phyloP scores from a whole-genome alignment of 2,113 vertebrate genomes.

The Asarcornis scutulata region DNA sequence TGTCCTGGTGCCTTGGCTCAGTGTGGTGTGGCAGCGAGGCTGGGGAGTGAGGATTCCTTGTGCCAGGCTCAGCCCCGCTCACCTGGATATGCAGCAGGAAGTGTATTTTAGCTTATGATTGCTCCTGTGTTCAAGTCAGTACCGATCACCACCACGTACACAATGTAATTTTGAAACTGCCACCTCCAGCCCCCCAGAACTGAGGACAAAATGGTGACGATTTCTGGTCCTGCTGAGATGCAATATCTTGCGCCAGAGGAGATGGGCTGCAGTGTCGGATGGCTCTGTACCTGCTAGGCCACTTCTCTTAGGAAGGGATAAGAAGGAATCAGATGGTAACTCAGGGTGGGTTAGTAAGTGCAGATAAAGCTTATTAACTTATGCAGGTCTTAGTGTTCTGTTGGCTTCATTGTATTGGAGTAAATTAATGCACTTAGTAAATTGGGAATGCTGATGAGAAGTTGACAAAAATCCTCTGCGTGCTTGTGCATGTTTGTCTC shows the following conservation, averaged over 20 bases:
- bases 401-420: not conserved
- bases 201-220: not conserved
- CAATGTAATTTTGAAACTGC: not conserved
- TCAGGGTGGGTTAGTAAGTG: not conserved
- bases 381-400: not conserved
- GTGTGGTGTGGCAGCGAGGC: not conserved
- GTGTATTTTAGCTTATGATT: not conserved
- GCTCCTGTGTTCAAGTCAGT: not conserved
- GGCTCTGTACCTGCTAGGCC: not conserved
- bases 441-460: not conserved
- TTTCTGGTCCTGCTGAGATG: not conserved
- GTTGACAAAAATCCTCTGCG: accelerated
- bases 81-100: not conserved
- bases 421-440: not conserved
- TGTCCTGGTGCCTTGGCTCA: not conserved
- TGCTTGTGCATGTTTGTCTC: not conserved
- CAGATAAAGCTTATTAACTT: not conserved
- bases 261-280: not conserved
- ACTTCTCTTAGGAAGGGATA: not conserved
- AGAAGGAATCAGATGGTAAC: not conserved
- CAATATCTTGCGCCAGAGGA: not conserved
- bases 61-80: not conserved
- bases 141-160: not conserved
- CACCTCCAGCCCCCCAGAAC: accelerated
- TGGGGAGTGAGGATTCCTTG: not conserved